A percentile compares a stretch with the other conserved stretches of the same genome.
phyloP scores from a whole-genome alignment of 2,113 vertebrate genomes.

The Cranoglanis bouderius region DNA sequence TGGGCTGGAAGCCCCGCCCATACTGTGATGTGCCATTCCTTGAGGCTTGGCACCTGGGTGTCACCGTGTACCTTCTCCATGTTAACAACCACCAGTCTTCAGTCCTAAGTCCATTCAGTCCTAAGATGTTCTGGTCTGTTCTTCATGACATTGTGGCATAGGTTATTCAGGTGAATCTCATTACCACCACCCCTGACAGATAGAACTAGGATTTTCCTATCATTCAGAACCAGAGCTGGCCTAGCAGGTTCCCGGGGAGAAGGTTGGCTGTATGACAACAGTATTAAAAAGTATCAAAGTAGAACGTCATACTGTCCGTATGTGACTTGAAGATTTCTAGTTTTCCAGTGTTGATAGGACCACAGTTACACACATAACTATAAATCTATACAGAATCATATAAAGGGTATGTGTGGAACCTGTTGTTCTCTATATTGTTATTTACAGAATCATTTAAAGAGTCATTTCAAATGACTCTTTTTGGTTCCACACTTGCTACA shows the following conservation, averaged over 20 bases:
- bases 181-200: too few species aligned
- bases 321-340: too few species aligned
- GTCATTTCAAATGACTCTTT: not conserved
- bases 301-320: too few species aligned
- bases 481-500: too few species aligned
- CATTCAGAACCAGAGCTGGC: too few species aligned
- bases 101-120: too few species aligned
- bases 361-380: not conserved
- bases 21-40: not conserved
- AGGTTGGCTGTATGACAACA: too few species aligned
- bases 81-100: not conserved
- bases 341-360: too few species aligned
- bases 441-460: not conserved
- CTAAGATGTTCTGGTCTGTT: not conserved
- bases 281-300: too few species aligned
- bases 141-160: not conserved
- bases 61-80: not conserved
- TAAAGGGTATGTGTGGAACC: too few species aligned
- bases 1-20: not conserved
- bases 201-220: too few species aligned
- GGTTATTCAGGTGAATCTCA: not conserved
- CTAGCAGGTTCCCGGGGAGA: too few species aligned
- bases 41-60: not conserved
- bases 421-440: not conserved
- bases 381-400: not conserved